Conservation (phyloP, 2,113 vertebrate genomes). For the Rhabdomys dilectus region DNA sequence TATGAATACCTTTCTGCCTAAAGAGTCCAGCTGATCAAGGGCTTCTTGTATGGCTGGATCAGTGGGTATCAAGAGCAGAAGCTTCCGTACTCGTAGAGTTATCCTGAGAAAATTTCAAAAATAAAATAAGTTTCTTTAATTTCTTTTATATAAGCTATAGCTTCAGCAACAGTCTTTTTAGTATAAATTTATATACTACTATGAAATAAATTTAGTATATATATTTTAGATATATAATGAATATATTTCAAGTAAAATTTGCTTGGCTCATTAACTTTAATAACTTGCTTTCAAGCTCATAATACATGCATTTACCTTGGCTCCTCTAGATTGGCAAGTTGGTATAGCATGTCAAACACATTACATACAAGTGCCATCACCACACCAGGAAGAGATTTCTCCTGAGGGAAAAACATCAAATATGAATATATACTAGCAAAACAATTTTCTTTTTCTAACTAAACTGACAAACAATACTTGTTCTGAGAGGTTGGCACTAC, state of each 20-base stretch:
- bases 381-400: constrained; percentile 98
- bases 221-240: not conserved
- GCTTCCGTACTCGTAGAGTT: constrained; percentile 96
- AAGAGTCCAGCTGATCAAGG: constrained; percentile 92
- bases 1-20: constrained; percentile 90
- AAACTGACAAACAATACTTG: not conserved
- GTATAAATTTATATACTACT: not conserved
- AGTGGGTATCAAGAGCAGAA: constrained; percentile 97
- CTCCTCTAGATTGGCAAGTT: constrained; percentile 98
- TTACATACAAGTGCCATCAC: constrained; percentile 99
- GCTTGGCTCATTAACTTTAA: not conserved
- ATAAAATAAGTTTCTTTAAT: constrained; percentile 1
- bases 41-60: constrained; percentile 99
- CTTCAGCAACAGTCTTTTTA: not conserved
- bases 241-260: not conserved
- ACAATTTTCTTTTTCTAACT: not conserved
- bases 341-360: constrained; percentile 99
- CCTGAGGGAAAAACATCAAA: constrained; percentile 87
- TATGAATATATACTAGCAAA: constrained; percentile 59
- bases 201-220: not conserved
- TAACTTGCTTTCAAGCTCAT: not conserved
- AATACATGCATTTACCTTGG: constrained; percentile 89
- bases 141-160: constrained; percentile 1
- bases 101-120: constrained; percentile 89
- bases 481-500: not conserved